Base-by-base conservation (phyloP, 2,888 invertebrate species). In the Cheilosia urbana region DNA sequence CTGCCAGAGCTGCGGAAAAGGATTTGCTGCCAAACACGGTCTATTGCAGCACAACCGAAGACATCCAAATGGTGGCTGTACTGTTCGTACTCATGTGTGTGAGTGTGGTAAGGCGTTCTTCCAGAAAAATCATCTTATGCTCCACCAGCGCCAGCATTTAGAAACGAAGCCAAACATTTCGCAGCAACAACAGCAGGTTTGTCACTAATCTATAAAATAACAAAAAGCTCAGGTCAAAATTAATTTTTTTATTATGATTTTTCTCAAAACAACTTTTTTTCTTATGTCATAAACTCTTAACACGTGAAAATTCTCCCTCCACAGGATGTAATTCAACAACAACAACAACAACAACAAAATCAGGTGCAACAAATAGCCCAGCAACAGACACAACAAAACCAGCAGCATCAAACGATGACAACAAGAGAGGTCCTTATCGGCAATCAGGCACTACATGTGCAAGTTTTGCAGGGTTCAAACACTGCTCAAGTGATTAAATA, bases 21-120 rank as follows among this genome's bases (percentile, higher is more conserved):
- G 96, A 4, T 97, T 97, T 88, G 96, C 96, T 2, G 96, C 96
- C 60, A 96, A 96, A 90, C 97, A 97, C 88, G 96, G 97, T 0
- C 92, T 97, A 5, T 93, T 96, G 80, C 96, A 96, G 89, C 97
- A 97, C 91, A 96, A 96, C 89, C 94, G 96, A 83, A 94, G 95
- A 76, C 96, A 96, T 90, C 96, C 96, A 2, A 96, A 96, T 88
- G 96, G 96, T 62, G 95, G 95, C 87, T 96, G 96, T 90, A 96
- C 96, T 65, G 93, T 96, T 58, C 94, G 96, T 88, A 96, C 96
- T 55, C 96, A 96, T 90, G 94, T 96, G 13, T 97, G 97, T 90
- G 96, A 96, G 90, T 97, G 97, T 90, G 96, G 96, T 75, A 97
- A 96, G 91, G 96, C 96, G 15, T 97, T 97, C 94, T 96, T 96